Percentiles rank a stretch among this genome's conserved stretches.
Evolutionary conservation across 2,113 vertebrate species (phyloP).

Genomic region (Saguinus midas): DNA sequence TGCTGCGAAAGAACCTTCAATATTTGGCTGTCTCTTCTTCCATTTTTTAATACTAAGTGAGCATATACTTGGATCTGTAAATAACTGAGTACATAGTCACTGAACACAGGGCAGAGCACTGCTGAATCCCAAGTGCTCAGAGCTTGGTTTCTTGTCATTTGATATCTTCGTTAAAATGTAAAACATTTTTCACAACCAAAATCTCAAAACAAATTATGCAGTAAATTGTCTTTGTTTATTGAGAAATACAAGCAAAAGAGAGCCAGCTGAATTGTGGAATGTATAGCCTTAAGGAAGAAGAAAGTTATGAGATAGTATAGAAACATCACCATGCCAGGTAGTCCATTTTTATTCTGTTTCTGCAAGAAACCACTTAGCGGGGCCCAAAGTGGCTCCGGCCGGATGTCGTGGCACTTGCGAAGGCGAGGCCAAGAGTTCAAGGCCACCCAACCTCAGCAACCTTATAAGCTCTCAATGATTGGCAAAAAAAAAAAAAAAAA

Average conservation of each 20-base stretch:
- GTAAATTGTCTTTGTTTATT: not conserved
- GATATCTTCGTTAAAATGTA: not conserved
- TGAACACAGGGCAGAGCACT: fast-evolving
- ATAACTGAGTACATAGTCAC: not conserved
- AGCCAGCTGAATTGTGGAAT: not conserved
- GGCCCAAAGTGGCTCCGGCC: no score
- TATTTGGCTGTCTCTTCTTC: not conserved
- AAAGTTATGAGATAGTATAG: fast-evolving
- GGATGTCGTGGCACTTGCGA: no score
- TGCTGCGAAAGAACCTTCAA: not conserved
- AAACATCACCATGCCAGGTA: fast-evolving
- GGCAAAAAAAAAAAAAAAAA: no score
- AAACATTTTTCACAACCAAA: not conserved
- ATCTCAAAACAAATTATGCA: not conserved
- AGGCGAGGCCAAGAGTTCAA: no score
- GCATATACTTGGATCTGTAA: not conserved
- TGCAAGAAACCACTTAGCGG: not conserved
- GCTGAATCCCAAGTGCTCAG: no score
- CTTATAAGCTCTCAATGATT: no score
- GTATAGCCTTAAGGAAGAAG: not conserved
- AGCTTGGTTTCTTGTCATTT: not conserved
- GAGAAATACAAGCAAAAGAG: not conserved
- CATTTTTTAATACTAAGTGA: slow-evolving; percentile 10
- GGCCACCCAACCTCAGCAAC: no score
- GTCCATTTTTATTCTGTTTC: fast-evolving